Conservation (phyloP, 2,113 vertebrate species). For the Poecile atricapillus region DNA sequence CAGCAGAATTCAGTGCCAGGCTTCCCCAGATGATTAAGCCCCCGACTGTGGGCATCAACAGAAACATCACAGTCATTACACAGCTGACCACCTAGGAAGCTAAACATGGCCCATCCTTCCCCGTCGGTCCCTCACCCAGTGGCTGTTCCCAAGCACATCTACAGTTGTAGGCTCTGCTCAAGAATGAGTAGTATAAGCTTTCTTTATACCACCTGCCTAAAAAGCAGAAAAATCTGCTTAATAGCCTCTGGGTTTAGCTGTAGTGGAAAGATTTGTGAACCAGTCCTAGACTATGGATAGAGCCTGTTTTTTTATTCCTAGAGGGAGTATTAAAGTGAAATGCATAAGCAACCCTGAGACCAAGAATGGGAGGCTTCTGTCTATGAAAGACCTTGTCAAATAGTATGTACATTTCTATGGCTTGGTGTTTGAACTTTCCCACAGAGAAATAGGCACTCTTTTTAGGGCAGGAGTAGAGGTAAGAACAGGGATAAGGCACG, state of each 20-base stretch:
- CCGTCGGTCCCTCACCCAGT: neutral
- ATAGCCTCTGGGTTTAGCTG: neutral
- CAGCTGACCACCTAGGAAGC: neutral
- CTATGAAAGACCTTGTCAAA: neutral
- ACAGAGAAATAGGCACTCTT: neutral
- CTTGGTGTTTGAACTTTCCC: neutral
- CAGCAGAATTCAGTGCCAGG: neutral
- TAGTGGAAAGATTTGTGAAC: neutral
- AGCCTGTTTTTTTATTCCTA: neutral
- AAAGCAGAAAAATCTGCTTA: neutral
- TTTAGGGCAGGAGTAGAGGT: neutral
- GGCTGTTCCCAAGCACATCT: neutral
- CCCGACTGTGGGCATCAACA: neutral
- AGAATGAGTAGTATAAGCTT: neutral
- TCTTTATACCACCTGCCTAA: neutral
- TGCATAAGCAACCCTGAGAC: neutral
- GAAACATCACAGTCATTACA: neutral
- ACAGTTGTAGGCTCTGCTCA: accelerated
- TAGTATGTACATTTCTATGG: neutral
- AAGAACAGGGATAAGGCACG: neutral
- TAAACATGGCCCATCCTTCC: neutral
- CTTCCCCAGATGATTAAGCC: neutral
- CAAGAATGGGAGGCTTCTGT: neutral
- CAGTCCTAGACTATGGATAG: neutral
- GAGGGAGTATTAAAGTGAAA: neutral